phyloP scores from a whole-genome alignment of 2,888 invertebrate genomes.

The Drosophila mettleri region DNA sequence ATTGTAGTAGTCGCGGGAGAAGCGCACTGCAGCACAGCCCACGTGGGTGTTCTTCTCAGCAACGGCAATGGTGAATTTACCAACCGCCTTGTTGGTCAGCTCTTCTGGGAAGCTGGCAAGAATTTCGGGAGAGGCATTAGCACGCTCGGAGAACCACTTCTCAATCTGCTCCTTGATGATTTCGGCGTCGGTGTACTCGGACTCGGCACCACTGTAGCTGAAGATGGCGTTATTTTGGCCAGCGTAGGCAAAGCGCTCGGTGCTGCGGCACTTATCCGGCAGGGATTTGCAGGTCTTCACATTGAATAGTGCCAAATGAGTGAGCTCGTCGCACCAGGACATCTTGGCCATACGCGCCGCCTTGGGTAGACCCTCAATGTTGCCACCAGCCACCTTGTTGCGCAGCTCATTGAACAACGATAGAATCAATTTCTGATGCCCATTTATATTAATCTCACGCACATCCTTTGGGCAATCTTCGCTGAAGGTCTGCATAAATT shows the following conservation, averaged over 20 bases:
- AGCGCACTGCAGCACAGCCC: constrained; percentile 58
- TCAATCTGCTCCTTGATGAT: constrained; percentile 69
- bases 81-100: constrained; percentile 45
- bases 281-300: constrained; percentile 62
- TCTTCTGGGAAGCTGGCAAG: constrained; percentile 60
- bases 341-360: constrained; percentile 73
- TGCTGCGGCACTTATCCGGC: constrained; percentile 66
- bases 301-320: constrained; percentile 59
- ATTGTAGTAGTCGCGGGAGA: constrained; percentile 47
- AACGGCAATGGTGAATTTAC: constrained; percentile 62
- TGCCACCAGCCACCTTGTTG: constrained; percentile 62
- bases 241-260: constrained; percentile 62
- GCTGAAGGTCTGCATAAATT: constrained; percentile 47
- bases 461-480: constrained; percentile 53
- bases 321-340: constrained; percentile 66
- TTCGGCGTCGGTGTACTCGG: constrained; percentile 65
- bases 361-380: constrained; percentile 48
- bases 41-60: constrained; percentile 60
- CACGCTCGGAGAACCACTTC: constrained; percentile 61
- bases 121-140: constrained; percentile 46
- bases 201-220: constrained; percentile 63
- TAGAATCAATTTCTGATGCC: constrained; percentile 58
- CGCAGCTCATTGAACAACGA: constrained; percentile 61
- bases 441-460: constrained; percentile 40
- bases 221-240: constrained; percentile 68